Base-by-base conservation (phyloP, 2,888 invertebrate genomes). In the Drosophila neotestacea region DNA sequence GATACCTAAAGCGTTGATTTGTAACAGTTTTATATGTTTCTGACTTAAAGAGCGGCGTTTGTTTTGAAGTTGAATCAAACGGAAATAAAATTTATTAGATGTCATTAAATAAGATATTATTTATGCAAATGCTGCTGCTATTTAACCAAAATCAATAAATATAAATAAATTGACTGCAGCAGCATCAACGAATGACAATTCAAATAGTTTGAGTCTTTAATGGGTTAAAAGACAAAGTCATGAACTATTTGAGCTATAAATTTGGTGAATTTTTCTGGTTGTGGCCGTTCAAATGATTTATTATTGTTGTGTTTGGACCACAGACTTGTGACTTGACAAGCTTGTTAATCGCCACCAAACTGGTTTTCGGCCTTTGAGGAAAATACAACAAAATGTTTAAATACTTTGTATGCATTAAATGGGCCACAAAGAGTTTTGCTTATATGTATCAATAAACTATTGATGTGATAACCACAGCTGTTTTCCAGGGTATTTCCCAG, bases 241-340 rank as follows among this genome's bases (percentile, higher is more conserved):
- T 51, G 52, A 64, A 47, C 68, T 39, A 61, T 59, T 47, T 61
- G 38, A 36, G 56, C 41, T 59, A 62, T 56, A 62, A 50, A 46
- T 63, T 59, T 46, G 34, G 30, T 63, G 34, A 50, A 46, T 41
- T 67, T 64, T 70, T 70, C 55, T 47, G 47, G 38, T 41, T 76
- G 62, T 75, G 75, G 55, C 62, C 72, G 67, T 73, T 64, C 46
- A 63, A 60, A 47, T 81, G 81, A 84, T 81, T 81, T 77, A 81
- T 81, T 61, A 60, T 65, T 47, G 42, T 63, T 32, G 27, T 48
- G 54, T 41, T 47, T 61, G 59, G 52, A 28, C 51, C 32, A 39
- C 52, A 56, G 64, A 62, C 63, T 58, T 50, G 72, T 51, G 72
- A 68, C 63, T 76, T 38, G 84, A 58, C 61, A 30, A 59, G 67